Evolutionary conservation across 2,888 invertebrate genomes (phyloP), one percentile per base, ranked within the genome.

Genomic region (Mythimna loreyi): DNA sequence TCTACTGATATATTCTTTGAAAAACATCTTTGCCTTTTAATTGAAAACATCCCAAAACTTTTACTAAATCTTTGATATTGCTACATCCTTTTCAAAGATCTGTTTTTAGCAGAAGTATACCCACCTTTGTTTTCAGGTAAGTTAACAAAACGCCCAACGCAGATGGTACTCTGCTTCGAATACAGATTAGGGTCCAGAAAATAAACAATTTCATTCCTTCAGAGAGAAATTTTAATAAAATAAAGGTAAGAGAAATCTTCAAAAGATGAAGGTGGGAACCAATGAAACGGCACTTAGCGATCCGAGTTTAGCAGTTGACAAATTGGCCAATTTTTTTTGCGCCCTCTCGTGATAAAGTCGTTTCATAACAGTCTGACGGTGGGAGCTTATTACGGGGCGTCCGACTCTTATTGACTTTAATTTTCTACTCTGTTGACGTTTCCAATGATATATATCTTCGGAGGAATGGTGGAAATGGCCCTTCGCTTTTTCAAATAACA

Each of bases 401-500:
- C 89, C 86, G 84, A 83, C 87, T 91, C 91, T 91, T 94, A 94
- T 94, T 95, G 93, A 94, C 93, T 95, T 95, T 95, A 95, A 95
- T 95, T 95, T 95, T 95, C 94, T 94, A 90, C 93, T 89, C 90
- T 95, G 93, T 95, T 95, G 94, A 94, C 95, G 93, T 93, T 92
- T 89, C 91, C 92, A 92, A 92, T 95, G 94, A 96, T 94, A 93
- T 94, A 94, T 95, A 93, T 90, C 92, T 93, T 84, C 85, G 82
- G 87, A 83, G 86, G 90, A 92, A 92, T 90, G 90, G 93, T 88
- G 91, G 87, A 91, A 95, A 94, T 94, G 92, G 92, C 90, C 92
- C 90, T 92, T 87, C 91, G 94, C 94, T 95, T 95, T 94, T 95
- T 95, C 95, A 96, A 95, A 96, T 95, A 95, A 95, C 95, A 94